These are phyloP conservation scores for Acrocephalus kingi DNA, from an alignment of 2,113 vertebrate species.

Conservation along the genomic window DNA sequence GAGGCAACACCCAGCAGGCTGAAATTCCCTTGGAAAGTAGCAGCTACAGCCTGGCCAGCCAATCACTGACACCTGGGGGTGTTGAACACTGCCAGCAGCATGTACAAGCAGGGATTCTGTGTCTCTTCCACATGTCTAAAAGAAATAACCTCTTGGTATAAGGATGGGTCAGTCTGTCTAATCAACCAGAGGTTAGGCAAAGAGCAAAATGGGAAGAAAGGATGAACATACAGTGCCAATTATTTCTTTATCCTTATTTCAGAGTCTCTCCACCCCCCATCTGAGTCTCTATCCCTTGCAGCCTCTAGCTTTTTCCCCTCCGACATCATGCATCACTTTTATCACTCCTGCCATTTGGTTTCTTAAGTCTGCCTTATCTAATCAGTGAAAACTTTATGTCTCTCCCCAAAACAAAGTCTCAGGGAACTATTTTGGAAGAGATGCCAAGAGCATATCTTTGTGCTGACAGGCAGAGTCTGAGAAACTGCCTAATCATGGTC, in stretches of 20 bases:
- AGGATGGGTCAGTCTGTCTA: background rate
- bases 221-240: background rate
- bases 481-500: background rate
- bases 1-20: background rate
- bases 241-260: background rate
- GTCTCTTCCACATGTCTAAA: background rate
- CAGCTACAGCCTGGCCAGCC: background rate
- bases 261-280: background rate
- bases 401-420: background rate
- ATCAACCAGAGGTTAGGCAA: background rate
- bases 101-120: background rate
- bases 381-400: constrained; percentile 1
- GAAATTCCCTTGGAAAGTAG: background rate
- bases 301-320: background rate
- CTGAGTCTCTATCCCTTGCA: background rate
- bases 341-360: background rate
- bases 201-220: background rate
- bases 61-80: background rate
- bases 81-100: background rate
- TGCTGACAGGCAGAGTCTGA: background rate
- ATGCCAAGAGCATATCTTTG: background rate
- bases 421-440: background rate
- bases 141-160: background rate
- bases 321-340: background rate
- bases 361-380: background rate